Conservation (phyloP, 2,113 vertebrate genomes). For the Chamaetylas fuelleborni region DNA sequence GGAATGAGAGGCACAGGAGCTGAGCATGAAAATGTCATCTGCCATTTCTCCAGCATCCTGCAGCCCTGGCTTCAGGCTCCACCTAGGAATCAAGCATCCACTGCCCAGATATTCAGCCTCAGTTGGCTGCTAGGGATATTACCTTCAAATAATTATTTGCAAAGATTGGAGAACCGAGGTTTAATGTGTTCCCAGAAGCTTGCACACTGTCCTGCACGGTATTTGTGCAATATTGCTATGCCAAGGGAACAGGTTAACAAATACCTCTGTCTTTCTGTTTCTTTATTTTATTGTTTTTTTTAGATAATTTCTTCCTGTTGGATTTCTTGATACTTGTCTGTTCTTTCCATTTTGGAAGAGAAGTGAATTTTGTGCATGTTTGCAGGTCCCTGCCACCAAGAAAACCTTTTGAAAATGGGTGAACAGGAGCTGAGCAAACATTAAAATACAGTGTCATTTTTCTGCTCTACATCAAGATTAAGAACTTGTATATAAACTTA, state of each 20-base stretch:
- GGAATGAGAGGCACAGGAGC: not conserved
- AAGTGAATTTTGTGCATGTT: not conserved
- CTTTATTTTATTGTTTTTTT: not conserved
- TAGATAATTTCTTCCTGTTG: not conserved
- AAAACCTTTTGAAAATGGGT: not conserved
- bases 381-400: not conserved
- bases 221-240: not conserved
- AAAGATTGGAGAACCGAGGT: not conserved
- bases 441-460: not conserved
- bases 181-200: not conserved
- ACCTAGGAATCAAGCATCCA: not conserved
- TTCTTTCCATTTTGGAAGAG: not conserved
- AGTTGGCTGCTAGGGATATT: not conserved
- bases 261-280: not conserved
- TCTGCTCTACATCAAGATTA: not conserved
- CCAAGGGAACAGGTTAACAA: not conserved
- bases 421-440: not conserved
- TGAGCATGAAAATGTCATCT: constrained; percentile 17
- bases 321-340: not conserved
- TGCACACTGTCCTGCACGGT: not conserved
- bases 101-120: constrained; percentile 2
- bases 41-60: not conserved
- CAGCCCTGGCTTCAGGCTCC: not conserved
- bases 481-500: not conserved
- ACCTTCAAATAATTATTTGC: not conserved